Evolutionary conservation across 1,140 invertebrate species (phyloP).

Genomic region (Drosophila takahashii): DNA sequence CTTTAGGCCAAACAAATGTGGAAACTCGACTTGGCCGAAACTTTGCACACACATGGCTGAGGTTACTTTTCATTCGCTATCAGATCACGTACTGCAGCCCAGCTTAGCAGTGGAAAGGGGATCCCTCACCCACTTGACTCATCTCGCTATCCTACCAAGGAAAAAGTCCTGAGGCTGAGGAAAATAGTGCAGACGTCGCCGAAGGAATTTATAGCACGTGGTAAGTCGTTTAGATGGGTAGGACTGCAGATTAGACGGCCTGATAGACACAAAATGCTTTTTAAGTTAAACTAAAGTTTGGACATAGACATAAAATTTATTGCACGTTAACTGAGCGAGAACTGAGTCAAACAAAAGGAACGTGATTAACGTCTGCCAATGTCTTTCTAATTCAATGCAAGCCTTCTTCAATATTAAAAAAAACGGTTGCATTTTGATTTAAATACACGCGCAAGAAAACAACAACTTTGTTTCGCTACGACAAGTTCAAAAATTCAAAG

Average conservation of each 20-base stretch:
- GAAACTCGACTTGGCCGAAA: conserved; percentile 66
- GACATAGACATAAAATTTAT: conserved; percentile 75
- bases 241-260: conserved; percentile 77
- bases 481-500: conserved; percentile 50
- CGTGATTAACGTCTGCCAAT: not conserved
- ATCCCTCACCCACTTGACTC: not conserved
- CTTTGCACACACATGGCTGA: conserved; percentile 67
- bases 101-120: conserved; percentile 46
- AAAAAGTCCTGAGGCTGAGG: conserved; percentile 58
- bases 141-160: conserved; percentile 1
- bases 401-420: conserved; percentile 10
- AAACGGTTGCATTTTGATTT: no score
- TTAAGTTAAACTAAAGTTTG: conserved; percentile 72
- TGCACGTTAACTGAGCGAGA: conserved; percentile 50
- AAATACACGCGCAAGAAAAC: not conserved
- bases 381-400: conserved; percentile 42
- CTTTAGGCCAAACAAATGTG: conserved; percentile 64
- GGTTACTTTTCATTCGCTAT: conserved; percentile 72
- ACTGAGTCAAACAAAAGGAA: conserved; percentile 27
- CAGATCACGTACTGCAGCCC: conserved; percentile 73
- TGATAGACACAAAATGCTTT: conserved; percentile 78
- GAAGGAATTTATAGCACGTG: conserved; percentile 80
- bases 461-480: conserved; percentile 22
- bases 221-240: conserved; percentile 71
- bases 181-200: conserved; percentile 76